These are phyloP conservation scores for Nezara viridula DNA, from an alignment of 2,888 invertebrate species.

Conservation along the genomic window DNA sequence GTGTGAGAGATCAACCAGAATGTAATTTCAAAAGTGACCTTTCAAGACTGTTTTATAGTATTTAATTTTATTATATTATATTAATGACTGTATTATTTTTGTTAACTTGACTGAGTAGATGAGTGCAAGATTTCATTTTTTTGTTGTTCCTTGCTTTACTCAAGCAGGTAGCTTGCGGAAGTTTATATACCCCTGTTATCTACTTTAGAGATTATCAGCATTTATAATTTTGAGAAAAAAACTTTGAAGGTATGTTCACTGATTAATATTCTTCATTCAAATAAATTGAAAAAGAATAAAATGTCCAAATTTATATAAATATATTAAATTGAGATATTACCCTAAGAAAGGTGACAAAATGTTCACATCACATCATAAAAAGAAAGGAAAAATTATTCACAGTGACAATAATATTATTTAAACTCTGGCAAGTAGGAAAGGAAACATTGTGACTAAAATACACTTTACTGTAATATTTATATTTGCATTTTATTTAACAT, in stretches of 20 bases:
- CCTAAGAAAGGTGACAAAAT: neutral
- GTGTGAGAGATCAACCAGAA: too few relatives aligned
- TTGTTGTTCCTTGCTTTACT: too few relatives aligned
- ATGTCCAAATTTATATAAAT: neutral
- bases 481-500: constrained; percentile 59
- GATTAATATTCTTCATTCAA: neutral
- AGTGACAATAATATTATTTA: neutral
- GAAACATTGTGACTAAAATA: neutral
- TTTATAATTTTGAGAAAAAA: neutral
- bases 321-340: neutral
- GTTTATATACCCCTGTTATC: too few relatives aligned
- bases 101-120: too few relatives aligned
- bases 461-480: constrained; percentile 47
- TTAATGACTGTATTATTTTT: too few relatives aligned
- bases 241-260: neutral
- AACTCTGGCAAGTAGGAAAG: neutral
- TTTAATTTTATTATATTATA: too few relatives aligned
- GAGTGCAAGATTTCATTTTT: too few relatives aligned
- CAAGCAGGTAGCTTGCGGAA: too few relatives aligned
- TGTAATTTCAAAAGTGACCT: too few relatives aligned
- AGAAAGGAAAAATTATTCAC: neutral
- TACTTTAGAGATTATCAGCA: neutral
- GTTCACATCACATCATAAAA: too few relatives aligned
- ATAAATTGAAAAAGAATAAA: neutral
- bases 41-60: too few relatives aligned